These are phyloP conservation scores for Epicauta chinensis DNA, from an alignment of 1,140 invertebrate genomes.

Conservation along the genomic window DNA sequence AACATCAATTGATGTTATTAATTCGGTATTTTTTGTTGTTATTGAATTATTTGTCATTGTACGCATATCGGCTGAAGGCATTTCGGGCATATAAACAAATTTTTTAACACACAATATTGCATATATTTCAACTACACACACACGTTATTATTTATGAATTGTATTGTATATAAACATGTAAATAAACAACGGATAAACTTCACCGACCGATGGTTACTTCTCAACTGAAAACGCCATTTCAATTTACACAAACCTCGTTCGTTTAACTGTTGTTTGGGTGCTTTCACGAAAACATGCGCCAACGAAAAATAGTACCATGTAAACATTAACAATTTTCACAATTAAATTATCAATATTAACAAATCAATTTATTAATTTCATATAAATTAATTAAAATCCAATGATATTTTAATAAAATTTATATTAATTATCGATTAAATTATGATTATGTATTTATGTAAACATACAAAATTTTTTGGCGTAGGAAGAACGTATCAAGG, in stretches of 20 bases:
- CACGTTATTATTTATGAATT: background rate
- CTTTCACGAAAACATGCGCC: constrained; percentile 33
- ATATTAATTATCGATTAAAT: background rate
- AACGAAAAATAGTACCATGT: constrained; percentile 33
- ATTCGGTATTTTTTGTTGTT: constrained; percentile 26
- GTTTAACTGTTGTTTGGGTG: constrained; percentile 34
- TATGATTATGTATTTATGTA: constrained; percentile 12
- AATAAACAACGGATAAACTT: background rate
- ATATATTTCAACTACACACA: background rate
- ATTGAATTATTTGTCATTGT: constrained; percentile 22
- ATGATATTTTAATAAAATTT: background rate
- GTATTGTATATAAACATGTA: constrained; percentile 5
- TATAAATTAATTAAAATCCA: background rate
- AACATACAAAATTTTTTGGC: constrained; percentile 15
- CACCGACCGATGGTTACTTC: constrained; percentile 2
- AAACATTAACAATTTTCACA: constrained; percentile 24
- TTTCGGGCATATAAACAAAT: constrained; percentile 22
- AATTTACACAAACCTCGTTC: constrained; percentile 17
- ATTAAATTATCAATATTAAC: background rate
- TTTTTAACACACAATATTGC: background rate
- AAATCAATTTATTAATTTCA: background rate
- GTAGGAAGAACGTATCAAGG: constrained; percentile 24
- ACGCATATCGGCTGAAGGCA: constrained; percentile 40
- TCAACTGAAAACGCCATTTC: constrained; percentile 13
- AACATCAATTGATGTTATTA: constrained; percentile 43